These are phyloP conservation scores for Tethya wilhelma DNA, from an alignment of 37 sponge, comb jelly and placozoan species.

Conservation along the genomic window DNA sequence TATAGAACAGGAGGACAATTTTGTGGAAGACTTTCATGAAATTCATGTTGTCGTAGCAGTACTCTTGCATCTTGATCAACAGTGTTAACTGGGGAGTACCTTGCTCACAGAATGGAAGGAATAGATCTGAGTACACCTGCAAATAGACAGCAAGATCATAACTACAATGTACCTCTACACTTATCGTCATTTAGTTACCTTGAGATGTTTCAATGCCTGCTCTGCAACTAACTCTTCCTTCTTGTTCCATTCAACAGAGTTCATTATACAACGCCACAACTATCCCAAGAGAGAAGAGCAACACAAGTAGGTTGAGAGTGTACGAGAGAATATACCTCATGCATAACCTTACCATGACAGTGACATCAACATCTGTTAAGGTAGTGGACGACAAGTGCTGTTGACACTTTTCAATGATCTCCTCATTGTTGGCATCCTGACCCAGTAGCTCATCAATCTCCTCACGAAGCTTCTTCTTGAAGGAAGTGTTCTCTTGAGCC, in stretches of 20 bases:
- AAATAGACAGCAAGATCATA: background rate
- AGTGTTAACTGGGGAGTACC: slow-evolving; percentile 84
- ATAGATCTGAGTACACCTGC: slow-evolving; percentile 47
- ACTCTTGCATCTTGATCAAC: slow-evolving; percentile 91
- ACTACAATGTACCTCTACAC: background rate
- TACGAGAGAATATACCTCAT: background rate
- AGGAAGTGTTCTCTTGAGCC: slow-evolving; percentile 42
- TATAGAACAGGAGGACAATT: slow-evolving; percentile 88
- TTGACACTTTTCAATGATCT: slow-evolving; percentile 59
- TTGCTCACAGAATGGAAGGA: slow-evolving; percentile 76
- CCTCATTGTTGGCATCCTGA: slow-evolving; percentile 27
- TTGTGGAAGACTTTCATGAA: slow-evolving; percentile 93
- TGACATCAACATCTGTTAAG: slow-evolving; percentile 63
- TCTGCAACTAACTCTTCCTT: slow-evolving; percentile 88
- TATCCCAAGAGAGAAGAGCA: slow-evolving; percentile 8
- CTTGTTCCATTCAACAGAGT: slow-evolving; percentile 83
- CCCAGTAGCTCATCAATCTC: slow-evolving; percentile 46
- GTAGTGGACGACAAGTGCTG: slow-evolving; percentile 42
- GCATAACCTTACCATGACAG: slow-evolving; percentile 58
- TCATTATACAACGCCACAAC: slow-evolving; percentile 85
- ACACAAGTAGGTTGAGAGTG: background rate
- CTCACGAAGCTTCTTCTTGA: slow-evolving; percentile 34
- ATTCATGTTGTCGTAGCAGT: slow-evolving; percentile 88
- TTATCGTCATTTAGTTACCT: slow-evolving; percentile 25
- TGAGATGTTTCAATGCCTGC: slow-evolving; percentile 78